Conservation (phyloP, 1,140 invertebrate genomes). For the Brachionus sp. region DNA sequence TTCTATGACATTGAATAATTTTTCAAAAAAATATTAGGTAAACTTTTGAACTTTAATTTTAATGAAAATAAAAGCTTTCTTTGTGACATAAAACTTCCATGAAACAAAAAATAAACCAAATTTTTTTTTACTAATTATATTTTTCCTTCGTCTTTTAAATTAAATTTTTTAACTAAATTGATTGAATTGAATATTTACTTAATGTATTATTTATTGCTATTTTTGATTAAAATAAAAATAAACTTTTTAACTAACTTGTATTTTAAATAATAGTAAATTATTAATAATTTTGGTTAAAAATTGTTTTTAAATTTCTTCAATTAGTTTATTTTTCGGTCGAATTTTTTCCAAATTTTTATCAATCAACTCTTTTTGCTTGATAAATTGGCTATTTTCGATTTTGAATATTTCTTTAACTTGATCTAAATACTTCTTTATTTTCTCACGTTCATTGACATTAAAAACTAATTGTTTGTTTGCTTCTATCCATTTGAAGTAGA, state of each 20-base stretch:
- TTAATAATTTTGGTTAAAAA: not conserved
- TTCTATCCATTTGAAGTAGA: conserved; percentile 12
- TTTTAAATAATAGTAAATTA: not conserved
- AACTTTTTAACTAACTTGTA: not conserved
- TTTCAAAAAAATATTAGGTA: no score
- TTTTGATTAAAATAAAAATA: not conserved
- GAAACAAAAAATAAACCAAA: no score
- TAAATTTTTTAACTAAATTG: no score
- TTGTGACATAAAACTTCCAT: no score
- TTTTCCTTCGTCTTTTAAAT: no score
- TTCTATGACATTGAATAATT: no score
- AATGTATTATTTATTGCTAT: not conserved
- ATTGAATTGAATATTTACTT: no score
- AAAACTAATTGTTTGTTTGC: not conserved
- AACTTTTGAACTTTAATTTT: no score
- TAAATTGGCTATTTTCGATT: not conserved
- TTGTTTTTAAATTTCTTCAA: conserved; percentile 33
- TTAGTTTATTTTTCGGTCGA: not conserved
- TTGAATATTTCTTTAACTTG: not conserved
- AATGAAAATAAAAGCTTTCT: no score
- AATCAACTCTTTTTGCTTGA: not conserved
- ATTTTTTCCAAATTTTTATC: conserved; percentile 11
- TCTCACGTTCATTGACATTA: not conserved
- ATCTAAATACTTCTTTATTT: not conserved
- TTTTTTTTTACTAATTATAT: no score